phyloP scores from a whole-genome alignment of 2,113 vertebrate species.

The Reinhardtius hippoglossoides region DNA sequence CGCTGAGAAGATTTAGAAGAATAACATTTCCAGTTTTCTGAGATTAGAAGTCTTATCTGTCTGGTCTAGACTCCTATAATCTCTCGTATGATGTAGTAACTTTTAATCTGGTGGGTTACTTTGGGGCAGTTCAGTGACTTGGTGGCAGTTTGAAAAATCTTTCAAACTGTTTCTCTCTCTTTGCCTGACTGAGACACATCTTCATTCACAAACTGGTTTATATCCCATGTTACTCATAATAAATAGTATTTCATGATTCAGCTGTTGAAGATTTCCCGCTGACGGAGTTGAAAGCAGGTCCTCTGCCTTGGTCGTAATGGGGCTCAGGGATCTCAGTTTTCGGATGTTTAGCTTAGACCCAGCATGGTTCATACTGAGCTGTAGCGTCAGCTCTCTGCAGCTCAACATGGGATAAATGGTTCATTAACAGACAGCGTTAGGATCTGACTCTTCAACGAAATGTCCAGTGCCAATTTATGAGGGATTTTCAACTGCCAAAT shows the following conservation, averaged over 20 bases:
- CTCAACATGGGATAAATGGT: slow-evolving; percentile 27
- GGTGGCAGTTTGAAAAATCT: neutral
- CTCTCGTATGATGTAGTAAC: slow-evolving; percentile 23
- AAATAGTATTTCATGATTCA: neutral
- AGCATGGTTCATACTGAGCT: slow-evolving; percentile 7
- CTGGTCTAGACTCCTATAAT: slow-evolving; percentile 49
- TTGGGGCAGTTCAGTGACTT: neutral
- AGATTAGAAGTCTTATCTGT: slow-evolving; percentile 53
- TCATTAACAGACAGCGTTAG: slow-evolving; percentile 26
- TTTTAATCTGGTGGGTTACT: slow-evolving; percentile 37
- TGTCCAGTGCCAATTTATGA: no score
- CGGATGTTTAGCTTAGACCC: neutral
- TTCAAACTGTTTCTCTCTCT: no score
- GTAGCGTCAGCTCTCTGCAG: slow-evolving; percentile 4
- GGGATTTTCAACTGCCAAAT: neutral
- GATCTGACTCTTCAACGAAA: neutral
- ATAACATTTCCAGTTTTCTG: slow-evolving; percentile 8
- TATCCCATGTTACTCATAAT: neutral
- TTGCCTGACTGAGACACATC: neutral
- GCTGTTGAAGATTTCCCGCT: neutral
- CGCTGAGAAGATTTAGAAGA: slow-evolving; percentile 22
- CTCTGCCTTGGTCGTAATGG: neutral
- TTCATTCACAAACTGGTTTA: neutral
- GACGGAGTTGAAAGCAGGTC: slow-evolving; percentile 9
- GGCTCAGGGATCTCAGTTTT: slow-evolving; percentile 8